phyloP scores from a whole-genome alignment of 2,797 vertebrate genomes.

The Cossypha caffra region DNA sequence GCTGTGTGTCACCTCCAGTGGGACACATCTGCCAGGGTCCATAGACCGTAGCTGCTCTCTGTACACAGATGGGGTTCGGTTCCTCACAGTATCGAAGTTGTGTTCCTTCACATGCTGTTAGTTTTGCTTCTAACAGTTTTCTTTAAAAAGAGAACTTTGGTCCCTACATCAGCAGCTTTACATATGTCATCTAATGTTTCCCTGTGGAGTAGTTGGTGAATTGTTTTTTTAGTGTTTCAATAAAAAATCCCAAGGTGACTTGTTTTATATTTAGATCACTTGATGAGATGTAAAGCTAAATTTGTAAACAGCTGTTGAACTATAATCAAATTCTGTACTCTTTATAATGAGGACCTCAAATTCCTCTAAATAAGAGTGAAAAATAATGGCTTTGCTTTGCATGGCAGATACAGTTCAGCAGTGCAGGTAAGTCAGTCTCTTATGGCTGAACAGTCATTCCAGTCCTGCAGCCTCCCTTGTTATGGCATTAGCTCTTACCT shows the following conservation, averaged over 20 bases:
- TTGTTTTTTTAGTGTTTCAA: not conserved
- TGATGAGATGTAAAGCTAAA: not conserved
- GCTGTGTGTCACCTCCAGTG: not conserved
- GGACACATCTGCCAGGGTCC: rapidly evolving
- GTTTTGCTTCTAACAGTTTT: not conserved
- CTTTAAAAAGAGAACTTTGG: not conserved
- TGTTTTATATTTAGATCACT: not conserved
- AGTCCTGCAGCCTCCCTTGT: not conserved
- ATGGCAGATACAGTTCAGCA: not conserved
- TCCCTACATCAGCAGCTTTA: not conserved
- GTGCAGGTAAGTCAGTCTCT: not conserved
- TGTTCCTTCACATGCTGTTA: rapidly evolving
- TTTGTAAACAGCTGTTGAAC: not conserved
- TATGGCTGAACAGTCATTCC: not conserved
- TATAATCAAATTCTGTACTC: not conserved
- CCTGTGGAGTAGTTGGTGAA: not conserved
- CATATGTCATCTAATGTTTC: rapidly evolving
- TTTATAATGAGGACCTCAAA: not conserved
- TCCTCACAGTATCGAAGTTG: rapidly evolving
- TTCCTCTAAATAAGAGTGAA: not conserved
- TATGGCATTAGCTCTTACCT: not conserved
- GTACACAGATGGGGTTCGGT: rapidly evolving
- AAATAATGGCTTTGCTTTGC: not conserved
- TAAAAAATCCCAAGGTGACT: not conserved
- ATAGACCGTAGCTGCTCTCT: rapidly evolving